Conservation (phyloP, 2,888 invertebrate species). For the Drosophila stalkeri region DNA sequence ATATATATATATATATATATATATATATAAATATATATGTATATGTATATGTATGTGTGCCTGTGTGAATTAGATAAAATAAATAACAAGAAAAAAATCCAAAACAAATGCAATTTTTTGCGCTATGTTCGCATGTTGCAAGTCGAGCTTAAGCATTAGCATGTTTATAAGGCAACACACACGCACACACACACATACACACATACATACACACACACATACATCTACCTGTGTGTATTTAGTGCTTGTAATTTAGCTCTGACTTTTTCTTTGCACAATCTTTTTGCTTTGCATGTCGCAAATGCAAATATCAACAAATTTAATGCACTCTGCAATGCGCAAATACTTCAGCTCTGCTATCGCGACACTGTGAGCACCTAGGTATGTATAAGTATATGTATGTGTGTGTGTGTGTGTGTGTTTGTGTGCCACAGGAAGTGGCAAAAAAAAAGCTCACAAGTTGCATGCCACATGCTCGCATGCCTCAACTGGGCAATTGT, state of each 20-base stretch:
- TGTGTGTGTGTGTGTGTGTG: constrained; percentile 2
- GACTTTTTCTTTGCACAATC: constrained; percentile 46
- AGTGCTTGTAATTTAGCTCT: constrained; percentile 47
- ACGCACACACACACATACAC: not conserved
- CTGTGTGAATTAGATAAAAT: constrained; percentile 31
- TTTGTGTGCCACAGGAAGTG: constrained; percentile 46
- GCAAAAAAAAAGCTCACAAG: constrained; percentile 28
- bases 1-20: not conserved
- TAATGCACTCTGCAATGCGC: constrained; percentile 58
- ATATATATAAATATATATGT: not conserved
- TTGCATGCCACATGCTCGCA: constrained; percentile 50
- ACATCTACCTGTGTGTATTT: not conserved
- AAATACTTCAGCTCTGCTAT: constrained; percentile 46
- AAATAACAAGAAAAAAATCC: constrained; percentile 32
- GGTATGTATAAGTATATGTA: too few species aligned
- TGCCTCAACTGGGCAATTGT: constrained; percentile 42
- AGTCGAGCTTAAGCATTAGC: constrained; percentile 51
- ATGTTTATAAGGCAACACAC: constrained; percentile 37
- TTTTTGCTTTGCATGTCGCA: constrained; percentile 56
- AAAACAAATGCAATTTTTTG: constrained; percentile 19
- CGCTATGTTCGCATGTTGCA: constrained; percentile 31
- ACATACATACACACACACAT: not conserved
- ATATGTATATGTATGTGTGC: not conserved
- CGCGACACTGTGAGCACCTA: constrained; percentile 1
- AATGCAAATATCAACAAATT: constrained; percentile 72